Evolutionary conservation across 1,140 invertebrate species (phyloP).

Genomic region (Saxidomus purpurata): DNA sequence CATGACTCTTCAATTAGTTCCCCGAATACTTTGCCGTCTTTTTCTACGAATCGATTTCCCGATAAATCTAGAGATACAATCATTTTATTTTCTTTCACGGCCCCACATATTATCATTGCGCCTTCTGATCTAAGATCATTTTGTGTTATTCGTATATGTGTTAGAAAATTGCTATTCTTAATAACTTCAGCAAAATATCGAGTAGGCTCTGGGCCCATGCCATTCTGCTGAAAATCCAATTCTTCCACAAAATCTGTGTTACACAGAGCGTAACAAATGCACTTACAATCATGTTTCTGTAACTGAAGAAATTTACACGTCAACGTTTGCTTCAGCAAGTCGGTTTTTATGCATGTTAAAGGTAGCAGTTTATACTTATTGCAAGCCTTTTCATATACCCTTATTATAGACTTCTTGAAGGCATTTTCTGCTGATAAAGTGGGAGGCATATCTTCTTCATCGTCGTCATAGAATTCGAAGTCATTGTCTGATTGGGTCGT

Average conservation of each 20-base stretch:
- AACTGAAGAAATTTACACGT: conserved; percentile 35
- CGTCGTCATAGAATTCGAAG: not conserved
- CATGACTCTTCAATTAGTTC: conserved; percentile 56
- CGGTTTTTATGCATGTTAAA: not conserved
- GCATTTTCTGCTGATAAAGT: not conserved
- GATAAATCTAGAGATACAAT: conserved; percentile 48
- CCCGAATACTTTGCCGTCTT: conserved; percentile 63
- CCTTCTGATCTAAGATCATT: conserved; percentile 56
- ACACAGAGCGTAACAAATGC: conserved; percentile 17
- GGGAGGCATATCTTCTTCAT: not conserved
- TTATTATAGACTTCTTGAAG: not conserved
- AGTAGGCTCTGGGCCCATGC: not conserved
- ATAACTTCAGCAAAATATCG: conserved; percentile 12
- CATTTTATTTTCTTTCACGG: conserved; percentile 18
- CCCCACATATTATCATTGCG: conserved; percentile 33
- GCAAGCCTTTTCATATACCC: conserved; percentile 24
- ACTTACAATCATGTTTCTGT: not conserved
- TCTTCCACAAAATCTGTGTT: not conserved
- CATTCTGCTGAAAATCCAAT: conserved; percentile 41
- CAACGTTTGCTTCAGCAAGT: conserved; percentile 7
- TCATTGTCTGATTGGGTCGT: not conserved
- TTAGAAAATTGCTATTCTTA: not conserved
- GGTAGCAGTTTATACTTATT: conserved; percentile 8
- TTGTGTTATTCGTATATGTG: conserved; percentile 32
- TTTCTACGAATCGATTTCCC: conserved; percentile 70